Conservation (phyloP, 2,797 vertebrate genomes). For the Bradypodion pumilum region DNA sequence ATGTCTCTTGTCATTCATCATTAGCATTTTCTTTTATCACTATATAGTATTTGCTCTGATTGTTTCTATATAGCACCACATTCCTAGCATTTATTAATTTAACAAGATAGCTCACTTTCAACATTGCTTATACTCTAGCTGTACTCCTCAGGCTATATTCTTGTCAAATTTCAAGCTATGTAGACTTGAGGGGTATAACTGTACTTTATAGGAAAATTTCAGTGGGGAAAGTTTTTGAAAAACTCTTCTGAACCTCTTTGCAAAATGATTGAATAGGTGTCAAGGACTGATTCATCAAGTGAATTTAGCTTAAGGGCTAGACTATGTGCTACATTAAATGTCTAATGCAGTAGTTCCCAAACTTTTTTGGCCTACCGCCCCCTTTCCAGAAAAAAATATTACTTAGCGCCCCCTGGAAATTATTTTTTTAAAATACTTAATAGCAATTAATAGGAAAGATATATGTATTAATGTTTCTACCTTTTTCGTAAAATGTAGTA, state of each 20-base stretch:
- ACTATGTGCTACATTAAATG: neutral
- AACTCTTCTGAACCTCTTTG: neutral
- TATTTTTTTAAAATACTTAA: too few species aligned
- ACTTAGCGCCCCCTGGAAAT: too few species aligned
- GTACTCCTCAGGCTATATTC: neutral
- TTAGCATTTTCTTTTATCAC: conserved; percentile 14
- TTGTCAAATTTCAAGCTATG: conserved; percentile 3
- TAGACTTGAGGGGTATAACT: neutral
- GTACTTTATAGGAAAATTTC: conserved; percentile 21
- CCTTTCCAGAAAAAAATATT: too few species aligned
- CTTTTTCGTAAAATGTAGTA: too few species aligned
- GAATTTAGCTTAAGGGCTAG: neutral
- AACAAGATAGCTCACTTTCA: conserved; percentile 26
- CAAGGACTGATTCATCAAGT: neutral
- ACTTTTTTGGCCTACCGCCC: too few species aligned
- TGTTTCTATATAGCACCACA: conserved; percentile 1
- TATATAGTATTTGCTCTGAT: conserved; percentile 16
- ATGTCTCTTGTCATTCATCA: neutral
- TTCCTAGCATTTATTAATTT: conserved; percentile 27
- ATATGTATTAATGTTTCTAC: too few species aligned
- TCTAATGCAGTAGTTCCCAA: too few species aligned
- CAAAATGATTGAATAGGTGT: neutral
- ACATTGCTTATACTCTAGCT: conserved; percentile 13
- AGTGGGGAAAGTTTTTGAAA: neutral
- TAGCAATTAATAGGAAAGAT: too few species aligned